Evolutionary conservation across 2,113 vertebrate genomes (phyloP).

Genomic region (Columbina picui): DNA sequence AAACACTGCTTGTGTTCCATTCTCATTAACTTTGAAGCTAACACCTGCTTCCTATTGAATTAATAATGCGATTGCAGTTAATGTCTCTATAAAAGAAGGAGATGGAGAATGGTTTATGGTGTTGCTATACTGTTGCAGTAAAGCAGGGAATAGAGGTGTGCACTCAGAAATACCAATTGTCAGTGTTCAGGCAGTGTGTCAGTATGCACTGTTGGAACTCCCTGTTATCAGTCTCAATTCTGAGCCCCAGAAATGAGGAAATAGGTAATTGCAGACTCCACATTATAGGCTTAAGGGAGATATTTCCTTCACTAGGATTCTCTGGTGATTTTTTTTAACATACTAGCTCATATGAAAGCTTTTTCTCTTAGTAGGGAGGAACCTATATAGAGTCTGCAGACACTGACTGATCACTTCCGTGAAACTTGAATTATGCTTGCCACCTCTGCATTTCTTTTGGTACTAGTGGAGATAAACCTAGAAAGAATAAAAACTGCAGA

Average conservation of each 20-base stretch:
- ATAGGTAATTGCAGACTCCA: not conserved
- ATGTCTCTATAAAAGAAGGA: not conserved
- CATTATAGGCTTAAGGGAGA: not conserved
- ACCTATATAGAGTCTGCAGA: not conserved
- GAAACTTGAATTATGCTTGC: not conserved
- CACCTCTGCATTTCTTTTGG: not conserved
- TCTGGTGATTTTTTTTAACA: not conserved
- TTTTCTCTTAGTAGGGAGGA: not conserved
- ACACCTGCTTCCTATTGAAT: slow-evolving; percentile 36
- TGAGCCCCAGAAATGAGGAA: not conserved
- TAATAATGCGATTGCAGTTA: slow-evolving; percentile 21
- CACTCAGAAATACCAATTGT: not conserved
- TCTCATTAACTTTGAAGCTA: slow-evolving; percentile 42
- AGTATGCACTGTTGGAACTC: not conserved
- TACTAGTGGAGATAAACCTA: not conserved
- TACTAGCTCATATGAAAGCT: not conserved
- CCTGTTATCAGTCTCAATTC: not conserved
- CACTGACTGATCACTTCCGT: not conserved
- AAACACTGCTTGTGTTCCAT: not conserved
- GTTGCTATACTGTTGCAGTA: not conserved
- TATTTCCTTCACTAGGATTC: not conserved
- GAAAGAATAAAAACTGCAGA: not conserved
- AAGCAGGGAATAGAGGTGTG: not conserved
- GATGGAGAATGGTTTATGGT: not conserved
- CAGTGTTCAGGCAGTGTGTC: not conserved